Evolutionary conservation across 2,113 vertebrate species (phyloP), one percentile per base, ranked within the genome.

Genomic region (Bambusicola thoracicus): DNA sequence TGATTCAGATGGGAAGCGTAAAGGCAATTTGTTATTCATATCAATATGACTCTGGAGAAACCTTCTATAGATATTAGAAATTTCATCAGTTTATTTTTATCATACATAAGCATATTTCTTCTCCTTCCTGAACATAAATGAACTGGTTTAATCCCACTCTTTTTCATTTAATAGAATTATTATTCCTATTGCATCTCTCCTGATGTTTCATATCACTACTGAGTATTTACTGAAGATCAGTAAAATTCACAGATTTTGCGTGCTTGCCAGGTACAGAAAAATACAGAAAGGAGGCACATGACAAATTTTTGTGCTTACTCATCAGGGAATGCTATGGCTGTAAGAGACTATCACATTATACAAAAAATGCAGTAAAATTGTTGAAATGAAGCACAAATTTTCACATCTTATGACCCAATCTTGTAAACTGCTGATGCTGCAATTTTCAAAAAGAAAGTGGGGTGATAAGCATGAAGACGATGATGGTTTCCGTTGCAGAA

Each of bases 161-260:
- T 88, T 98, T 98, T 97, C 93, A 97, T 97, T 97, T 97, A 93
- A 88, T 92, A 90, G 97, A 96, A 97, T 97, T 98, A 96, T 95
- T 89, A 97, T 97, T 98, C 94, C 95, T 85, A 96, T 94, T 96
- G 89, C 95, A 90, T 97, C 92, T 97, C 93, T 94, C 97, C 97
- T 88, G 94, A 96, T 97, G 97, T 91, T 97, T 96, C 93, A 43
- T 96, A 97, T 97, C 96, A 87, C 93, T 83, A 66, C 85, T 87
- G 92, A 95, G 90, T 97, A 93, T 97, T 97, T 97, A 97, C 96
- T 96, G 97, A 97, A 77, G 94, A 95, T 70, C 84, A 94, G 87
- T 46, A 97, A 97, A 97, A 97, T 96, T 96, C 93, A 95, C 90
- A 72, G 48, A 92, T 97, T 95, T 89, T 90, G 41, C 75, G 95